A percentile compares a stretch with the other conserved stretches of the same genome.
Conservation (phyloP, 2,113 vertebrate species). For the Psittacula cyanocephala region DNA sequence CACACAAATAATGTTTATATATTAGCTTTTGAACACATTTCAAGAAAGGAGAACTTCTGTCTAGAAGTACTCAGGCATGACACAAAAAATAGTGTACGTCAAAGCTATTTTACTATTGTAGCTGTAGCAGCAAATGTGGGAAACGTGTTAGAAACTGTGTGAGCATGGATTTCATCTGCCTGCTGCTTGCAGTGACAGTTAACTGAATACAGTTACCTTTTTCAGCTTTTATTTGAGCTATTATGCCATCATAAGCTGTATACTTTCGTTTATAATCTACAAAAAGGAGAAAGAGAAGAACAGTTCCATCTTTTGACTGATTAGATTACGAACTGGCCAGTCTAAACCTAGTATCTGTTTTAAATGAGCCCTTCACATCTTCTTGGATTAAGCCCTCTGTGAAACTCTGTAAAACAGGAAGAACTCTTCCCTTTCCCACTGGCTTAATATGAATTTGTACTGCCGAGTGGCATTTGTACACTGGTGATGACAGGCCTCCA, state of each 20-base stretch:
- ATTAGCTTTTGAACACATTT: background rate
- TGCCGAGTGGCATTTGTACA: rapidly evolving
- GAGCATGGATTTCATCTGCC: background rate
- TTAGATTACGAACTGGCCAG: background rate
- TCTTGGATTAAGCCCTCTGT: background rate
- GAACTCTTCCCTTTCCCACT: background rate
- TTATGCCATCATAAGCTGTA: background rate
- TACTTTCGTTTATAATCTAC: background rate
- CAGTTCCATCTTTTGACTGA: background rate
- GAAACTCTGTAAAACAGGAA: background rate
- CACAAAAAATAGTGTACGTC: background rate
- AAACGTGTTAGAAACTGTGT: background rate
- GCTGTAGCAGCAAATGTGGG: background rate
- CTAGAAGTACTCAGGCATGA: background rate
- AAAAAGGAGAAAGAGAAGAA: background rate
- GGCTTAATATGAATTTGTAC: background rate
- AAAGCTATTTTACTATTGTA: background rate
- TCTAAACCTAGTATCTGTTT: background rate
- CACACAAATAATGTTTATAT: background rate
- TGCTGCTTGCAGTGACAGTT: background rate
- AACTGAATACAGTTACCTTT: background rate
- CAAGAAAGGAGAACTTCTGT: background rate
- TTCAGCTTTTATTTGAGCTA: background rate
- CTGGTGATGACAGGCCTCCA: background rate
- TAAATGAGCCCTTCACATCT: background rate